Evolutionary conservation across 2,113 vertebrate genomes (phyloP).

Genomic region (Aix galericulata): DNA sequence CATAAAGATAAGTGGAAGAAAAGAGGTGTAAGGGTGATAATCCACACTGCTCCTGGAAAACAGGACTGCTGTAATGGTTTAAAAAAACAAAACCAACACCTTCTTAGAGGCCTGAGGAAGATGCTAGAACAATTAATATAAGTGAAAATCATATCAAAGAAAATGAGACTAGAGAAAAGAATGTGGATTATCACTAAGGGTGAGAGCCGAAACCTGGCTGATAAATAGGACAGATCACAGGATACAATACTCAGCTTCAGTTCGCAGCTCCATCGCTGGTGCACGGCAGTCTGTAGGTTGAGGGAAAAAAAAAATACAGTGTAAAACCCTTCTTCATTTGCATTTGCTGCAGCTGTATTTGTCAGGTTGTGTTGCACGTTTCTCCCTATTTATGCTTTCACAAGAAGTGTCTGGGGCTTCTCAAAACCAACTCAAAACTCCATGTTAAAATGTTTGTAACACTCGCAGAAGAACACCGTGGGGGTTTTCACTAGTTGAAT

Average conservation of each 20-base stretch:
- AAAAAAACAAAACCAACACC: background rate
- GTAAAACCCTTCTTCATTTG: background rate
- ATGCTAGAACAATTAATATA: background rate
- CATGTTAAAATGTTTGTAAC: background rate
- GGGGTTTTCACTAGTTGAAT: background rate
- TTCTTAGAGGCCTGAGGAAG: background rate
- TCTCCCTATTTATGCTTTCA: background rate
- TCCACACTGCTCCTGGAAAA: background rate
- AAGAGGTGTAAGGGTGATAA: background rate
- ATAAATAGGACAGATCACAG: background rate
- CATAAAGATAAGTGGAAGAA: background rate
- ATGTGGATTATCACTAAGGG: too few relatives aligned
- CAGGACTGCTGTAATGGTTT: background rate
- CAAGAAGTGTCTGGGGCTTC: background rate
- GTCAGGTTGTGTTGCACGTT: background rate
- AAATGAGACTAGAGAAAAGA: background rate
- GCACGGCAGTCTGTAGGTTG: accelerated
- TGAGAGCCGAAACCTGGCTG: background rate
- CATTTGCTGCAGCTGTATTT: background rate
- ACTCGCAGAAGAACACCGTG: accelerated
- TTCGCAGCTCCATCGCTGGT: accelerated
- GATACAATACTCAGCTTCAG: accelerated
- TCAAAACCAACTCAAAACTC: background rate
- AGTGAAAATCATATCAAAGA: background rate
- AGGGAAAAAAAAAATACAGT: too few relatives aligned